Percentiles rank a stretch among this genome's conserved stretches.
phyloP scores from a whole-genome alignment of 2,797 vertebrate genomes.

The Oreochromis grahami region DNA sequence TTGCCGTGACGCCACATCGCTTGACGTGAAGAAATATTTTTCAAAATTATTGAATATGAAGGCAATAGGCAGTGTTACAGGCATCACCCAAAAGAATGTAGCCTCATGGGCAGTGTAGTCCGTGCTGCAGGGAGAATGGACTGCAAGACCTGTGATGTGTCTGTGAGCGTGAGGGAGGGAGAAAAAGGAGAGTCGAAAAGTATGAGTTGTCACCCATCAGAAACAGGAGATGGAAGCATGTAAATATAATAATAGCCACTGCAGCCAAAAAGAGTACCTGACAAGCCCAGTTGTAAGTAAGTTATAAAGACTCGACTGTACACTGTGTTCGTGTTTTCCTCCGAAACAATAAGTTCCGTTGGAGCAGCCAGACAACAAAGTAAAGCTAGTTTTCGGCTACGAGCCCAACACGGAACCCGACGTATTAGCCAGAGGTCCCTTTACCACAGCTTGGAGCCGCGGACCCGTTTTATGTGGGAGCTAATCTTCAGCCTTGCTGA shows the following conservation, averaged over 20 bases:
- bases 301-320: rapidly evolving
- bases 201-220: rapidly evolving
- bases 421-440: rapidly evolving
- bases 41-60: background rate
- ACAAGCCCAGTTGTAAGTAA: rapidly evolving
- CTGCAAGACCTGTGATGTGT: rapidly evolving
- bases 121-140: too few species aligned
- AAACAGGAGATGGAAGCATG: rapidly evolving
- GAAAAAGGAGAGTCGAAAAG: rapidly evolving
- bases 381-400: rapidly evolving
- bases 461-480: rapidly evolving
- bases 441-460: rapidly evolving
- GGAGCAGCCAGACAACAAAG: background rate
- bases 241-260: too few species aligned
- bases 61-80: background rate
- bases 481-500: background rate
- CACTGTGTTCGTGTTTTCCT: rapidly evolving
- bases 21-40: too few species aligned
- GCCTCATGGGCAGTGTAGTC: too few species aligned
- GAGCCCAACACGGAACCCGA: rapidly evolving
- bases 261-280: rapidly evolving
- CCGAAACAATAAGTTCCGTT: rapidly evolving
- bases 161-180: too few species aligned
- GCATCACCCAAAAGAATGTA: too few species aligned
- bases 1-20: too few species aligned